Conservation (phyloP, 2,797 vertebrate genomes). For the Coccyzus lansbergi region DNA sequence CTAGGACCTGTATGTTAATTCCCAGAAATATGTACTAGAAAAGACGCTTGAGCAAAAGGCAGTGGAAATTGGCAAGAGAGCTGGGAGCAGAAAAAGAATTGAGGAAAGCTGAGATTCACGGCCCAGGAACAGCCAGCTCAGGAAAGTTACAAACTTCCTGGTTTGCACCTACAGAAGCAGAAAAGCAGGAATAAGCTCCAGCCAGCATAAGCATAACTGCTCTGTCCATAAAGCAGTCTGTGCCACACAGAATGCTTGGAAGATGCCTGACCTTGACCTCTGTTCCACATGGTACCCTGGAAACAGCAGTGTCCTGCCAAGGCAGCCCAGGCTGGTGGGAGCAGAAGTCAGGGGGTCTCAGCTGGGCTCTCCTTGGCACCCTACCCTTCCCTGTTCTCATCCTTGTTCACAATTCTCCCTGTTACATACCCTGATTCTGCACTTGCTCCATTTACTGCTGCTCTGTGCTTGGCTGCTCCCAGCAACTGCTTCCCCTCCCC, state of each 20-base stretch:
- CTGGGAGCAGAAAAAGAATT: not conserved
- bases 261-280: not conserved
- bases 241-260: not conserved
- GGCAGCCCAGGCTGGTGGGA: not conserved
- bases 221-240: not conserved
- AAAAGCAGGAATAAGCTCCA: not conserved
- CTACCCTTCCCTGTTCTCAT: not conserved
- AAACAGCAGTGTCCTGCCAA: not conserved
- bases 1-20: not conserved
- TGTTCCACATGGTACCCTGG: not conserved
- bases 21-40: not conserved
- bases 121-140: not conserved
- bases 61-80: not conserved
- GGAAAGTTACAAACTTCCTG: not conserved
- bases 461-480: conserved; percentile 46
- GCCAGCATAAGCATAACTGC: not conserved
- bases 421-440: not conserved
- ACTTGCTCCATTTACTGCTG: not conserved
- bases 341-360: not conserved
- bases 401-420: not conserved
- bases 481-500: conserved; percentile 18
- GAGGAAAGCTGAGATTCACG: not conserved
- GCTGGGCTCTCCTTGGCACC: not conserved
- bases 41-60: not conserved
- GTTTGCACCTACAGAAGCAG: not conserved